Base-by-base conservation (phyloP, 2,113 vertebrate genomes). In the Ameiurus melas region DNA sequence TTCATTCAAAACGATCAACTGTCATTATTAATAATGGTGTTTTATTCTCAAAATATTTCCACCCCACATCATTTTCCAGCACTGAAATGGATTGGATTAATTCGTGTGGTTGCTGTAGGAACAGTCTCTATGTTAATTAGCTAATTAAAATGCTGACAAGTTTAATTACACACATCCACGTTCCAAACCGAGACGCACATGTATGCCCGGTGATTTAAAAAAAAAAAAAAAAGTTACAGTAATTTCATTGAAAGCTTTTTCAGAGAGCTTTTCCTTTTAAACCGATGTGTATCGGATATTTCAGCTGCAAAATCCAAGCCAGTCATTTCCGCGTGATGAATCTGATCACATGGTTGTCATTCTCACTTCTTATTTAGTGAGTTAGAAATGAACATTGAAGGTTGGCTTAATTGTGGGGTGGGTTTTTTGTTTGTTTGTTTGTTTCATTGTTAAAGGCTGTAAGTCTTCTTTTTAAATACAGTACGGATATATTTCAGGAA, bases 101-200 rank as follows among this genome's bases (percentile, higher is more conserved):
- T 70, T 47, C 60, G 66, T 62, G 79, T 68, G 36, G 88, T 88
- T 91, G 86, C 90, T 77, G 84, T 90, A 86, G 90, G 86, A 90
- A 93, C 92, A 36, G 77, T 78, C 51, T 83, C 87, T 89, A 60
- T 78, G 84, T 58, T 90, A 83, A 90, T 90, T 90, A 85, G 85
- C 88, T 88, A 78, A 78, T 89, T 90, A 90, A 89, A 66, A 83
- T 64, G 81, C 89, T 82, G 85, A 90, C 73, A 78, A 57, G 82
- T 39, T 51, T 85, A 82, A 90, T 88, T 89, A 91, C 87, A 87
- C 66, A 78, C 75, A 53, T 17, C 47, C 60, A 39, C 16, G 13
- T 60, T 62, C 36, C 39, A 39, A 25, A 81, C 9, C 14, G 16
- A 47, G 62, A 27, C 68, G 12, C 68, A 58, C 85, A 39, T 77